Percentiles rank a stretch among this genome's conserved stretches.
phyloP scores from a whole-genome alignment of 1,140 invertebrate species.

The Vollenhovia emeryi region DNA sequence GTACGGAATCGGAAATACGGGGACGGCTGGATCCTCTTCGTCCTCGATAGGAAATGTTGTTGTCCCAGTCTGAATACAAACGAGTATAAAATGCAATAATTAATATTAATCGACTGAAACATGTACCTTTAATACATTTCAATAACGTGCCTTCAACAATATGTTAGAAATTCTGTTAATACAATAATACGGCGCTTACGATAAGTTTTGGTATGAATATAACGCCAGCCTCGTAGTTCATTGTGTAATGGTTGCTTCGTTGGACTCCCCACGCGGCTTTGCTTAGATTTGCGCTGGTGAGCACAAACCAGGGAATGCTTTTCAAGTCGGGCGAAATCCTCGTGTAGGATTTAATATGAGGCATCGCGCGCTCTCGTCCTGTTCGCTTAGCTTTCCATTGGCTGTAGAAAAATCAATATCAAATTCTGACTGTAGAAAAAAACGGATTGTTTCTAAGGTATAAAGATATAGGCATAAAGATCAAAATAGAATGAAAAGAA shows the following conservation, averaged over 20 bases:
- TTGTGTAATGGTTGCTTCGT: slow-evolving; percentile 88
- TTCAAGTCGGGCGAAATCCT: slow-evolving; percentile 89
- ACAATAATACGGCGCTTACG: slow-evolving; percentile 86
- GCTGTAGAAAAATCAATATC: slow-evolving; percentile 75
- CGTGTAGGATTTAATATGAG: slow-evolving; percentile 97
- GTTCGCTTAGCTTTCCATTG: slow-evolving; percentile 92
- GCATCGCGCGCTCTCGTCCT: slow-evolving; percentile 92
- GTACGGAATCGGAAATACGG: slow-evolving; percentile 91
- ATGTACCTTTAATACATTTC: neutral
- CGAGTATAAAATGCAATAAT: neutral
- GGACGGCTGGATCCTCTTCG: slow-evolving; percentile 80
- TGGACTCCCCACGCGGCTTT: slow-evolving; percentile 97
- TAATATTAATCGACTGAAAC: neutral
- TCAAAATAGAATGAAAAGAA: slow-evolving; percentile 38
- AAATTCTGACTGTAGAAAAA: slow-evolving; percentile 19
- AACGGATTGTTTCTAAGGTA: neutral
- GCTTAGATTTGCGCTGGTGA: slow-evolving; percentile 97
- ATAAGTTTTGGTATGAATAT: slow-evolving; percentile 94
- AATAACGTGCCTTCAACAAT: neutral
- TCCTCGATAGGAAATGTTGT: slow-evolving; percentile 81
- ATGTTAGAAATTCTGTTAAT: neutral
- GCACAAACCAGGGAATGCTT: slow-evolving; percentile 91
- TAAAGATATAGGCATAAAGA: neutral
- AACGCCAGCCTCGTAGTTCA: slow-evolving; percentile 97
- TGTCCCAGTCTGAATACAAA: slow-evolving; percentile 79